Evolutionary conservation across 2,888 invertebrate genomes (phyloP), one percentile per base, ranked within the genome.

Genomic region (Noctua comes): DNA sequence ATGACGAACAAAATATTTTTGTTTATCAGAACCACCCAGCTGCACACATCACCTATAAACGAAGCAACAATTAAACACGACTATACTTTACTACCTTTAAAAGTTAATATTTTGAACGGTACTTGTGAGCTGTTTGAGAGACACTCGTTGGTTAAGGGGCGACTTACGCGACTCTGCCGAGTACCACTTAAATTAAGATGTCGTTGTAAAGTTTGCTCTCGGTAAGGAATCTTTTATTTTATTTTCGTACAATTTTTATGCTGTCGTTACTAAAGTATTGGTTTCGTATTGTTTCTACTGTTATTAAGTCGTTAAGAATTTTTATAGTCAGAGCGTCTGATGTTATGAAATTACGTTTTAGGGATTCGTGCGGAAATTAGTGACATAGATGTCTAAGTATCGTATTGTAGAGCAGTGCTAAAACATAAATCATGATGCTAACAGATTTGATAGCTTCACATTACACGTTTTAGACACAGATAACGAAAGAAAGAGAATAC

Each of bases 111-210:
- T 90, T 83, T 84, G 88, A 89, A 83, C 83, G 85, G 87, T 84
- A 88, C 88, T 90, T 76, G 64, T 71, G 72, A 88, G 82, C 88
- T 84, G 88, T 86, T 88, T 87, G 86, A 90, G 88, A 87, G 89
- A 89, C 83, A 88, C 90, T 89, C 83, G 31, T 70, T 59, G 68
- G 77, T 76, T 79, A 81, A 91, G 89, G 76, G 87, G 82, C 88
- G 84, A 79, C 88, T 88, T 87, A 86, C 86, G 89, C 84, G 85
- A 85, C 83, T 88, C 83, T 73, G 46, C 69, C 68, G 80, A 90
- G 89, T 81, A 88, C 85, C 90, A 90, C 93, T 93, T 91, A 91
- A 91, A 91, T 92, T 91, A 91, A 91, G 88, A 88, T 87, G 82
- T 90, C 88, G 87, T 89, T 88, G 87, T 88, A 84, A 89, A 91